A percentile compares a stretch with the other conserved stretches of the same genome.
phyloP scores from a whole-genome alignment of 1,140 invertebrate species.

The Pseudoatta argentina region DNA sequence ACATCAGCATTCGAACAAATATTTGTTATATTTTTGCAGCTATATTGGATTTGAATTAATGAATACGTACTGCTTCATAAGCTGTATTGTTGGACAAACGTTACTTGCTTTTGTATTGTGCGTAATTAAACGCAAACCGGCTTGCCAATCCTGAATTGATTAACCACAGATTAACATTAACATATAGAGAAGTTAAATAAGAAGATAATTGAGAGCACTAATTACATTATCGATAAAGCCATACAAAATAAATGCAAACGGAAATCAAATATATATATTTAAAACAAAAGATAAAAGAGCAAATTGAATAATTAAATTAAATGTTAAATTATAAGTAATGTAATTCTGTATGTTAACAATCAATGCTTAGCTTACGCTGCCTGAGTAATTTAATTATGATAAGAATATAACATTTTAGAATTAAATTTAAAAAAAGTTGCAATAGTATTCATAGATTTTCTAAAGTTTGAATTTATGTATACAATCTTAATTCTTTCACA shows the following conservation, averaged over 20 bases:
- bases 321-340: conserved; percentile 3
- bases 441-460: no score
- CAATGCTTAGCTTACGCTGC: background rate
- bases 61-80: conserved; percentile 98
- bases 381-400: background rate
- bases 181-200: conserved; percentile 11
- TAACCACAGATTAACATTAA: conserved; percentile 10
- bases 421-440: conserved; percentile 12
- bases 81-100: conserved; percentile 96
- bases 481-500: background rate
- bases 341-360: background rate
- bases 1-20: background rate
- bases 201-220: conserved; percentile 8
- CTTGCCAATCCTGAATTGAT: conserved; percentile 94
- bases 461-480: no score
- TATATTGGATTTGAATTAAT: conserved; percentile 2
- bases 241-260: background rate
- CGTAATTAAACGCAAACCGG: conserved; percentile 94
- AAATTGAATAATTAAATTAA: conserved; percentile 31
- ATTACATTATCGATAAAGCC: conserved; percentile 15
- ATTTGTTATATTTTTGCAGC: conserved; percentile 25
- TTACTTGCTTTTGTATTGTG: conserved; percentile 99
- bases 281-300: conserved; percentile 14
- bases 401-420: background rate
- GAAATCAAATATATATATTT: background rate